Evolutionary conservation across 2,888 invertebrate species (phyloP), one percentile per base, ranked within the genome.

Genomic region (Meteorus cinctellus): DNA sequence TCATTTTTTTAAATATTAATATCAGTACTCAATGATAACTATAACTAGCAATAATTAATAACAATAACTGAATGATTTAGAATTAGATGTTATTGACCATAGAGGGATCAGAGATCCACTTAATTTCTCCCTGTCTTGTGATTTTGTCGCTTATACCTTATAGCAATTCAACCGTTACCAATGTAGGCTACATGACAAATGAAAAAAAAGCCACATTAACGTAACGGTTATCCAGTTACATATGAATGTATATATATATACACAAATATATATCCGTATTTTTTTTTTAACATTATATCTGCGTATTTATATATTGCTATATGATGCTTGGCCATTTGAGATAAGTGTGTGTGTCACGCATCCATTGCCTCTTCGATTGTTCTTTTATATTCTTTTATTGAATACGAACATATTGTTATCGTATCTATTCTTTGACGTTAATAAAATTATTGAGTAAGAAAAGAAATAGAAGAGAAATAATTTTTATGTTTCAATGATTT

Each of bases 121-220:
- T 24, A 41, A 10, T 34, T n/a, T 16, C 41, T 48, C 59, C n/a
- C n/a, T 60, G 48, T 19, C 29, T 27, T 63, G 63, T 29, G 24
- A 45, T 19, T 19, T 55, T 55, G 55, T 55, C 55, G 55, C n/a
- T 55, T 8, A 55, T 55, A 55, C 19, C 55, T 55, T 55, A 75
- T 73, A 67, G 81, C 83, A 85, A 86, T 83, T 86, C 87, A 84
- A 88, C 89, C 89, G 89, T 89, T 89, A 89, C 86, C 80, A 19
- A 60, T 48, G 48, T 67, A 82, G 82, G 82, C 82, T 84, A 80
- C 82, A 81, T 82, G 82, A 82, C 81, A 80, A 81, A 81, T 82
- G 80, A 83, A 82, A 81, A 86, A 87, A 79, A 86, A 85, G 84
- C 81, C 82, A 79, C 84, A 89, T 89, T 89, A 89, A 87, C 83